phyloP scores from a whole-genome alignment of 2,888 invertebrate genomes.

The Drosophila austrosaltans region DNA sequence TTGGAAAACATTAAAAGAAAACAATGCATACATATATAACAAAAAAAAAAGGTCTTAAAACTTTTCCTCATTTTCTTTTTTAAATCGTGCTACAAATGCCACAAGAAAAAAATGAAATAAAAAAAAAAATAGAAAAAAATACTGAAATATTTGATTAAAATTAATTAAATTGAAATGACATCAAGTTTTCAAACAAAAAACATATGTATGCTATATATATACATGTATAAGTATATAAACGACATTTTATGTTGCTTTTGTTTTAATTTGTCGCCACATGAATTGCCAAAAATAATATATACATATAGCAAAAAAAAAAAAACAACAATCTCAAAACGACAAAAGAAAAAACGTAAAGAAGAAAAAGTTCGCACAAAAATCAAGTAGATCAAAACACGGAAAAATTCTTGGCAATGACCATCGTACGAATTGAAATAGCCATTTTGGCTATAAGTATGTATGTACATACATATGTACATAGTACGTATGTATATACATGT shows the following conservation, averaged over 20 bases:
- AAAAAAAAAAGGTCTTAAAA: background rate
- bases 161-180: conserved; percentile 49
- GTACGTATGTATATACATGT: conserved; percentile 13
- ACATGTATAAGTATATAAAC: conserved; percentile 19
- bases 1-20: background rate
- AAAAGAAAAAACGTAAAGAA: conserved; percentile 32
- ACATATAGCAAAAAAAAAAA: conserved; percentile 3
- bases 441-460: conserved; percentile 49
- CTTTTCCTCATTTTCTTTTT: conserved; percentile 6
- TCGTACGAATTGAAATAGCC: conserved; percentile 75
- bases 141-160: conserved; percentile 41
- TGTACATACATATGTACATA: conserved; percentile 25
- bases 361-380: conserved; percentile 52
- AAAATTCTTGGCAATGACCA: conserved; percentile 80
- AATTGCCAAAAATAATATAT: conserved; percentile 63
- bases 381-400: conserved; percentile 77
- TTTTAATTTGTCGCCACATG: conserved; percentile 76
- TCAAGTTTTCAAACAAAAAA: conserved; percentile 33
- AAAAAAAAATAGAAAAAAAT: conserved; percentile 35
- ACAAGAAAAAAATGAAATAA: conserved; percentile 46
- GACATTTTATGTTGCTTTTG: conserved; percentile 46
- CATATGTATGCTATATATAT: conserved; percentile 19
- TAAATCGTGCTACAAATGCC: conserved; percentile 73
- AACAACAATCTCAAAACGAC: background rate
- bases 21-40: background rate